Conservation (phyloP, 2,797 vertebrate species). For the Anas bernieri region DNA sequence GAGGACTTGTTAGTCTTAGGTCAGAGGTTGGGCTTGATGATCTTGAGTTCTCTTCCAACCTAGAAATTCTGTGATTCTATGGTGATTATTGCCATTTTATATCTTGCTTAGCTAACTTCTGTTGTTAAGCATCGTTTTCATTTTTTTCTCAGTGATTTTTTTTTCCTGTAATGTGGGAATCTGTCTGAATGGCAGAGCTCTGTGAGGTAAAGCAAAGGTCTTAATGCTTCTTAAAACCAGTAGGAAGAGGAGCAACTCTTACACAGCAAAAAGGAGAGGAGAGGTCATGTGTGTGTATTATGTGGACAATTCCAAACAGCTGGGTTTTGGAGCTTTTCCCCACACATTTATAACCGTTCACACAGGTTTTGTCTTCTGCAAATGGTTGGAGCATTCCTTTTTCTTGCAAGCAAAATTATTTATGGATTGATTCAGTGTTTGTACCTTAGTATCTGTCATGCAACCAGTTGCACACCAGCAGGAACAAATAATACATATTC, state of each 20-base stretch:
- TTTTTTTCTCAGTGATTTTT: too few relatives aligned
- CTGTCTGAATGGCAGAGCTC: accelerated
- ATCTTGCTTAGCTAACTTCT: too few relatives aligned
- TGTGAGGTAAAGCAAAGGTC: not conserved
- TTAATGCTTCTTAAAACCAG: not conserved
- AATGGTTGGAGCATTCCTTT: not conserved
- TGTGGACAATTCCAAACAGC: not conserved
- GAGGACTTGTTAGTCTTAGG: too few relatives aligned
- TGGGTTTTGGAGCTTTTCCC: not conserved
- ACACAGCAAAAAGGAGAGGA: not conserved
- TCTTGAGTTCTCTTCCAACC: too few relatives aligned
- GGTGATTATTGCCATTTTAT: too few relatives aligned
- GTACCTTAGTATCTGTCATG: not conserved
- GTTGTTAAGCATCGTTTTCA: too few relatives aligned
- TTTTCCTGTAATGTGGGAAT: not conserved
- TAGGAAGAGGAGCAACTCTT: not conserved
- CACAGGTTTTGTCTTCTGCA: not conserved
- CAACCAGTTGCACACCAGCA: not conserved
- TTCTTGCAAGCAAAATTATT: not conserved
- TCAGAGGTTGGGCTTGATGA: too few relatives aligned
- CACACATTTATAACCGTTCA: not conserved
- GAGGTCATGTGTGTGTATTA: not conserved
- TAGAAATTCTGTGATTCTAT: too few relatives aligned
- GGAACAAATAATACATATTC: not conserved
- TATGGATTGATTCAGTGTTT: not conserved